A percentile compares a stretch with the other conserved stretches of the same genome.
These are phyloP conservation scores for Scaptomyza parva DNA, from an alignment of 2,888 invertebrate species.

Conservation along the genomic window DNA sequence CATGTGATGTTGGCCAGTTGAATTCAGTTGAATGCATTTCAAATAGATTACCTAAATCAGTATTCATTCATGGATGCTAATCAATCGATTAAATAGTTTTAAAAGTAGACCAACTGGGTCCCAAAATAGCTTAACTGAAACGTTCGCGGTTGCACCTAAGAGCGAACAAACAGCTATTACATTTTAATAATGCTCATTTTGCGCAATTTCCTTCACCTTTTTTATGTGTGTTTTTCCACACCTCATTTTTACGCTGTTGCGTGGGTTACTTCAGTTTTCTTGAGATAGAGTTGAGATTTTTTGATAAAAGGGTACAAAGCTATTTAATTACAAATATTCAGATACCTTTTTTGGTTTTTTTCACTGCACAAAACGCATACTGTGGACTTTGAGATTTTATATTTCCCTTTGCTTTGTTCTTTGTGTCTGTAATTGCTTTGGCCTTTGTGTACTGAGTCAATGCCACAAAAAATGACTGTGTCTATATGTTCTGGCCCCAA, in stretches of 20 bases:
- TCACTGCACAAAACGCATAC: not conserved
- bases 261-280: not conserved
- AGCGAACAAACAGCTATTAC: slow-evolving; percentile 2
- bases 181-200: slow-evolving; percentile 1
- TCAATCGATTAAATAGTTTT: slow-evolving; percentile 11
- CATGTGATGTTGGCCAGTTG: not conserved
- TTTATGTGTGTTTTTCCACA: not conserved
- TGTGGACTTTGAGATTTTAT: slow-evolving; percentile 24
- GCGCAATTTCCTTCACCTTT: not conserved
- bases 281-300: no score
- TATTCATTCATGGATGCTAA: slow-evolving; percentile 29
- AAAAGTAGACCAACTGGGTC: no score
- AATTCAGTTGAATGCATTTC: slow-evolving; percentile 19
- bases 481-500: slow-evolving; percentile 1
- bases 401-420: slow-evolving; percentile 3
- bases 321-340: no score
- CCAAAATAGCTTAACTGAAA: not conserved
- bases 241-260: not conserved
- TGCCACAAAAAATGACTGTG: not conserved
- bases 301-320: no score
- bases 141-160: not conserved
- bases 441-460: no score
- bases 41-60: not conserved
- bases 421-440: no score
- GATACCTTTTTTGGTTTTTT: not conserved